A percentile compares a stretch with the other conserved stretches of the same genome.
These are phyloP conservation scores for Lasioglossum albipes DNA, from an alignment of 1,140 invertebrate genomes.

Conservation along the genomic window DNA sequence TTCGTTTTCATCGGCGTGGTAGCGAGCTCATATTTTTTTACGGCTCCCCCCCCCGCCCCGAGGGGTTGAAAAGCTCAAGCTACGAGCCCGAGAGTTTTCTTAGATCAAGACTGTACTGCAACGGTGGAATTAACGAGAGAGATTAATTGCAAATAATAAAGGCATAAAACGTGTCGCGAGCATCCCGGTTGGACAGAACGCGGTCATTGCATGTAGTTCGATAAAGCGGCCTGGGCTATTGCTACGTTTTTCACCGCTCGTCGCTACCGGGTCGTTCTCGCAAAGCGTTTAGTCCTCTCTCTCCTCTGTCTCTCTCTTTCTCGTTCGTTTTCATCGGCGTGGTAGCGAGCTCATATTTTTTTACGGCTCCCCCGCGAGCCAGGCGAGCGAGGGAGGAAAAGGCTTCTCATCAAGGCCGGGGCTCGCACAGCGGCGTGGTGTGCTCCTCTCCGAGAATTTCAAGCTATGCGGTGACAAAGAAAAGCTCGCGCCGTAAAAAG, in stretches of 20 bases:
- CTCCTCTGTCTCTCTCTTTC: slow-evolving; percentile 18
- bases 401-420: slow-evolving; percentile 37
- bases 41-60: slow-evolving; percentile 16
- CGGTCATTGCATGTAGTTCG: slow-evolving; percentile 7
- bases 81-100: too few relatives aligned
- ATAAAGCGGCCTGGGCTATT: slow-evolving; percentile 15
- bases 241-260: slow-evolving; percentile 34
- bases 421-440: not conserved
- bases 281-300: not conserved
- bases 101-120: too few relatives aligned
- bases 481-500: slow-evolving; percentile 43
- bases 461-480: slow-evolving; percentile 43
- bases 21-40: slow-evolving; percentile 42
- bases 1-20: too few relatives aligned
- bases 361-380: slow-evolving; percentile 25
- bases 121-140: slow-evolving; percentile 38
- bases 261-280: not conserved
- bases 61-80: too few relatives aligned
- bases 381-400: slow-evolving; percentile 18
- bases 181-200: slow-evolving; percentile 16
- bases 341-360: slow-evolving; percentile 34
- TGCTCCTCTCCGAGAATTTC: slow-evolving; percentile 22
- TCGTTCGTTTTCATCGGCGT: too few relatives aligned
- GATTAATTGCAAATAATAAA: slow-evolving; percentile 37
- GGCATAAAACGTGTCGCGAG: not conserved